Evolutionary conservation across 2,113 vertebrate species (phyloP).

Genomic region (Cyanocitta stelleri): DNA sequence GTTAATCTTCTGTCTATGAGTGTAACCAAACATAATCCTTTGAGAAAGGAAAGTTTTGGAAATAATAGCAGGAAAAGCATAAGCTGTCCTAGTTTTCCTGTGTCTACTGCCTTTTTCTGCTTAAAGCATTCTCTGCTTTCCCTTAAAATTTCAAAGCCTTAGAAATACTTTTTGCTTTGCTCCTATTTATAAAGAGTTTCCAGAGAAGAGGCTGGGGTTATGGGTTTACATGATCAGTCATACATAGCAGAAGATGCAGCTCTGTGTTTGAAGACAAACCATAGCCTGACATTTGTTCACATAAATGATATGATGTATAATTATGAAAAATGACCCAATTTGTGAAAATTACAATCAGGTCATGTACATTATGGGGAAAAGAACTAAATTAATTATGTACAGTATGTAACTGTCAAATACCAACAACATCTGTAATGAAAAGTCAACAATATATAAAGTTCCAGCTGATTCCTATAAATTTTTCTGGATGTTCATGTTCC

Average conservation of each 20-base stretch:
- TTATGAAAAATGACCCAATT: constrained; percentile 34
- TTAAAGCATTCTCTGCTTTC: not conserved
- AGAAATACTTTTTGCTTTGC: not conserved
- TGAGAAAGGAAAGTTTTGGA: not conserved
- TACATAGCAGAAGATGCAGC: not conserved
- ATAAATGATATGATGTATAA: constrained; percentile 5
- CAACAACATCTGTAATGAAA: not conserved
- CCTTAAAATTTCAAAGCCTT: not conserved
- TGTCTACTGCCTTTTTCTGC: not conserved
- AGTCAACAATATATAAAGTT: not conserved
- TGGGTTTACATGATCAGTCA: not conserved
- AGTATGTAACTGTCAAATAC: constrained; percentile 30
- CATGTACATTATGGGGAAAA: not conserved
- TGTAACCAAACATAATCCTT: not conserved
- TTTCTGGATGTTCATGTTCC: not conserved
- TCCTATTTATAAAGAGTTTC: not conserved
- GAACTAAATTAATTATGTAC: constrained; percentile 28
- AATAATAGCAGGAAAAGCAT: not conserved
- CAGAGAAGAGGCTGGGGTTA: fast-evolving
- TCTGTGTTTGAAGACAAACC: not conserved
- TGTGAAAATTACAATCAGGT: constrained; percentile 18
- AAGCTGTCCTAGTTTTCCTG: not conserved
- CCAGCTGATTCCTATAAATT: not conserved
- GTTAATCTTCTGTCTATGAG: not conserved
- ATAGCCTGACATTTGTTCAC: not conserved